Base-by-base conservation (phyloP, 1,140 invertebrate species). In the Sipha flava region DNA sequence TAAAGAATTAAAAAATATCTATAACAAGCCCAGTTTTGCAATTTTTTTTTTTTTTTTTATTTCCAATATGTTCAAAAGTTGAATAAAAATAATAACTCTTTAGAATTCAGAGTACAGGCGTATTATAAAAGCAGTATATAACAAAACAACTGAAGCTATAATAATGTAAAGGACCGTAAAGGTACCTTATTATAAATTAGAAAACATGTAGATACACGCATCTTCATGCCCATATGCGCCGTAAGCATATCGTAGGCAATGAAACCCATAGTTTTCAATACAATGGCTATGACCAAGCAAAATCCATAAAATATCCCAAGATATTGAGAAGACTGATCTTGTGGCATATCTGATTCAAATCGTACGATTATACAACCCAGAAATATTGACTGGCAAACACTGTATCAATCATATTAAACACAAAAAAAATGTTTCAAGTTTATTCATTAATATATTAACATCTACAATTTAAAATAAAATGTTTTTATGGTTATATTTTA, bases 101-200 rank as follows among this genome's bases (percentile, higher is more conserved):
- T n/a, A n/a, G n/a, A n/a, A n/a, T n/a, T n/a, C n/a, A n/a, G n/a
- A n/a, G n/a, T n/a, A n/a, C n/a, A n/a, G n/a, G n/a, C n/a, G n/a
- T n/a, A n/a, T n/a, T n/a, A n/a, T n/a, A n/a, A n/a, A n/a, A n/a
- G n/a, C n/a, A n/a, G n/a, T n/a, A n/a, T n/a, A n/a, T n/a, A n/a
- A n/a, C n/a, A n/a, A n/a, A n/a, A n/a, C n/a, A n/a, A n/a, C n/a
- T n/a, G 47, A 70, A 47, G 18, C 14, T 70, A 10, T 18, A 47
- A 70, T 45, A 0, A 18, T 31, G 66, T 47, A 16, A 43, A 81
- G 49, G 40, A 77, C 29, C 47, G 3, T 16, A n/a, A 81, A 62
- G 29, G 84, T 86, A 93, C 91, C 89, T 95, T 95, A 84, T 92
- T 89, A 85, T 95, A 96, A 81, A 95, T 90, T 43, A 95, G 86